Percentiles rank a stretch among this genome's conserved stretches.
phyloP scores from a whole-genome alignment of 1,140 invertebrate genomes.

The Panonychus citri region DNA sequence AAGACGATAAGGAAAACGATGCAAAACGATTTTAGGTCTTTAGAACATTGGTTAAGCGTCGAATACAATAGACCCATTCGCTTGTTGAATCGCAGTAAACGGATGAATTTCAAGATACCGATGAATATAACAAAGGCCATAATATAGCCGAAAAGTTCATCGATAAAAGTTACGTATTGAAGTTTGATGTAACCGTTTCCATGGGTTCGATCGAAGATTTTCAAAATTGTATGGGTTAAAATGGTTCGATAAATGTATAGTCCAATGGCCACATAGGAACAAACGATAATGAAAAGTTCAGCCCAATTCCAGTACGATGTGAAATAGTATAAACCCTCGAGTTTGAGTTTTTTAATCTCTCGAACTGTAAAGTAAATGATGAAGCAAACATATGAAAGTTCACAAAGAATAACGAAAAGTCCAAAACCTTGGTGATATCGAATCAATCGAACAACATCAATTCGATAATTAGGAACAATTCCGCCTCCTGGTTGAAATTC shows the following conservation, averaged over 20 bases:
- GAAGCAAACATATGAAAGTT: constrained; percentile 23
- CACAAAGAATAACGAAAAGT: constrained; percentile 21
- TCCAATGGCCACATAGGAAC: constrained; percentile 24
- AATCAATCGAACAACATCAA: constrained; percentile 26
- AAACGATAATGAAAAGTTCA: constrained; percentile 23
- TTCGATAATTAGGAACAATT: constrained; percentile 25
- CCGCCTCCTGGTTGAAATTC: constrained; percentile 30
- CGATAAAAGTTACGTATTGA: constrained; percentile 26
- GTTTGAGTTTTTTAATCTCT: constrained; percentile 19
- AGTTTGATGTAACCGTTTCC: constrained; percentile 30
- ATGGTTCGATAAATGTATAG: constrained; percentile 26
- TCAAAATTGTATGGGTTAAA: constrained; percentile 23
- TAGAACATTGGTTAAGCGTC: constrained; percentile 21
- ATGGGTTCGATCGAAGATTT: constrained; percentile 21
- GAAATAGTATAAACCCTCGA: constrained; percentile 24
- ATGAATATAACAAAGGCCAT: constrained; percentile 26
- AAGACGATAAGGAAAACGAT: constrained; percentile 23
- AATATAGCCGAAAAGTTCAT: constrained; percentile 26
- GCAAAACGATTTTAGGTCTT: constrained; percentile 22
- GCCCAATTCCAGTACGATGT: constrained; percentile 27
- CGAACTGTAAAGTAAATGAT: constrained; percentile 28
- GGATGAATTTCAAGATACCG: constrained; percentile 29
- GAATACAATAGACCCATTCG: constrained; percentile 20
- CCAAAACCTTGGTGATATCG: constrained; percentile 21
- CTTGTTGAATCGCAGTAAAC: constrained; percentile 27